Evolutionary conservation across 2,797 vertebrate species (phyloP).

Genomic region (Pangasius sanitwongsei): DNA sequence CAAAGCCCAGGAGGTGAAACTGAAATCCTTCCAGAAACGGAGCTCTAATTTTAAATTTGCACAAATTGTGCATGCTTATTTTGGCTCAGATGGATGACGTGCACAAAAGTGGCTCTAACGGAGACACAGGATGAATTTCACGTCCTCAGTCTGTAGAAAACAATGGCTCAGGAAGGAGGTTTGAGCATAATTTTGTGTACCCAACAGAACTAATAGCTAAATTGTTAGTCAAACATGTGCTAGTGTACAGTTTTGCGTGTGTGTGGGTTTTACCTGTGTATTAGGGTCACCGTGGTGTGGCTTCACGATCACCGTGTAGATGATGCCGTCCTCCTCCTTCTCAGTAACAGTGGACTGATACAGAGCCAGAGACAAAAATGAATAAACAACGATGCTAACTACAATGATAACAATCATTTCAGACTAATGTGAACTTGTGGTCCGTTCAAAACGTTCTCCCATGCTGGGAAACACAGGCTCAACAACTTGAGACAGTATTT

Average conservation of each 20-base stretch:
- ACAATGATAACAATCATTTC: not conserved
- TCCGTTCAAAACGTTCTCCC: not conserved
- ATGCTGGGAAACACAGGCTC: not conserved
- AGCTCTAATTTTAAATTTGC: not conserved
- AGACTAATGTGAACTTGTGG: not conserved
- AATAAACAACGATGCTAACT: not conserved
- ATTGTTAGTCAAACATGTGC: not conserved
- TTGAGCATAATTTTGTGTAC: not conserved
- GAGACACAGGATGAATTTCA: not conserved
- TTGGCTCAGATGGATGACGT: not conserved
- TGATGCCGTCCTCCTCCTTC: constrained; percentile 81
- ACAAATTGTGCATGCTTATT: not conserved
- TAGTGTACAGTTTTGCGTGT: not conserved
- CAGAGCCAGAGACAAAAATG: constrained; percentile 6
- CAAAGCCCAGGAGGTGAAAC: not conserved
- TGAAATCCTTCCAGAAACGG: not conserved
- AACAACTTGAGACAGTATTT: not conserved
- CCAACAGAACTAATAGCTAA: not conserved
- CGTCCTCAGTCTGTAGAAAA: not conserved
- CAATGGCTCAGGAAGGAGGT: not conserved
- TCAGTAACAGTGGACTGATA: constrained; percentile 77
- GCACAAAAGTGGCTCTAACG: not conserved
- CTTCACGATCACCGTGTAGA: constrained; percentile 81
- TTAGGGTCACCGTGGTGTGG: constrained; percentile 62
- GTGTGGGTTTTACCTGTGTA: constrained; percentile 54